phyloP scores from a whole-genome alignment of 2,888 invertebrate species.

The Bembecia ichneumoniformis region DNA sequence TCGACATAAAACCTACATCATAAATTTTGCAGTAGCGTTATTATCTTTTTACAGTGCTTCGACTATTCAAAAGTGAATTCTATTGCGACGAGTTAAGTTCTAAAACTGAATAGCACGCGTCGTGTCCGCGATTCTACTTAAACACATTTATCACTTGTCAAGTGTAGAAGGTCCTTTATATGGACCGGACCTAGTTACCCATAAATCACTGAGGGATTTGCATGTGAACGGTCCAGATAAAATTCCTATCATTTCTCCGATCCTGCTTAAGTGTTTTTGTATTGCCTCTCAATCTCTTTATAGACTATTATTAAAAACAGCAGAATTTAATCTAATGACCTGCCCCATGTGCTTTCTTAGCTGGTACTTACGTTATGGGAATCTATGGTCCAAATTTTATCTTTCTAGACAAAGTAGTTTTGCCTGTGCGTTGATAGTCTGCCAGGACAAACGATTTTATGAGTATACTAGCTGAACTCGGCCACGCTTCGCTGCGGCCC shows the following conservation, averaged over 20 bases:
- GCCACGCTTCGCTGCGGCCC: too few species aligned
- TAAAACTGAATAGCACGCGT: too few species aligned
- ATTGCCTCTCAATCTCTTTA: background rate
- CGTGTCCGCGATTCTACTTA: slow-evolving; percentile 8
- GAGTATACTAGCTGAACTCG: too few species aligned
- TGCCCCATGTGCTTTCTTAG: too few species aligned
- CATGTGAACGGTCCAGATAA: slow-evolving; percentile 7
- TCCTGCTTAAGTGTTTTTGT: background rate
- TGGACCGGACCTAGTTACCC: slow-evolving; percentile 4
- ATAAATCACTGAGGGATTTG: slow-evolving; percentile 11
- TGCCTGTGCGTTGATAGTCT: too few species aligned
- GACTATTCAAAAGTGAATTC: background rate
- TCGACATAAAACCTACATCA: slow-evolving; percentile 3
- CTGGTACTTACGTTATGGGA: too few species aligned
- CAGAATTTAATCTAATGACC: too few species aligned
- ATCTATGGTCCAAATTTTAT: too few species aligned
- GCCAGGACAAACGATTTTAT: too few species aligned
- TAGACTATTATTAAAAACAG: too few species aligned
- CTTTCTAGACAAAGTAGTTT: too few species aligned
- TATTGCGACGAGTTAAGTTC: too few species aligned
- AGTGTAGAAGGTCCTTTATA: slow-evolving; percentile 9
- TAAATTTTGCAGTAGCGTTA: slow-evolving; percentile 9
- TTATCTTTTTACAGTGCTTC: slow-evolving; percentile 5
- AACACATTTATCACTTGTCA: slow-evolving; percentile 14
- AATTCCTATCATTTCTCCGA: slow-evolving; percentile 5